A percentile compares a stretch with the other conserved stretches of the same genome.
Conservation (phyloP, 2,888 invertebrate species). For the Caradrina clavipalpis region DNA sequence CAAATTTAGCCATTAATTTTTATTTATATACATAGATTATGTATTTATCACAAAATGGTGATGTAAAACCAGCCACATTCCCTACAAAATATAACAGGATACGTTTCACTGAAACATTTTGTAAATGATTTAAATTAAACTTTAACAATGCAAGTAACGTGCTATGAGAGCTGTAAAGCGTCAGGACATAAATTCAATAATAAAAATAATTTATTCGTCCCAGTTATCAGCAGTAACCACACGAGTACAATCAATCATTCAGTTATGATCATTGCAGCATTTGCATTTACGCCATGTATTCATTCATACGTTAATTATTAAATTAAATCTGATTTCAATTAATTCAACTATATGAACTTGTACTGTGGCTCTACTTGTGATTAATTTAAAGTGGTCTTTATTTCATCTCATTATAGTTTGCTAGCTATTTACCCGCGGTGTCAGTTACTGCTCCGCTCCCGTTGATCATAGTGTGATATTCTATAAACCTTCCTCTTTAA, state of each 20-base stretch:
- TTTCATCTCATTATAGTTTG: background rate
- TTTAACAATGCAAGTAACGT: constrained; percentile 29
- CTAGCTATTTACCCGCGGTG: too few species aligned
- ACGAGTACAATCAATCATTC: constrained; percentile 39
- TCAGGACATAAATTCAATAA: constrained; percentile 37
- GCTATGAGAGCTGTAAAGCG: constrained; percentile 41
- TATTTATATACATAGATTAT: too few species aligned
- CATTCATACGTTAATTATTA: constrained; percentile 22
- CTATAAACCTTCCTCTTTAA: too few species aligned
- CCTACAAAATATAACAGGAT: too few species aligned
- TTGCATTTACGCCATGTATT: constrained; percentile 18
- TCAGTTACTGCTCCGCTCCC: too few species aligned
- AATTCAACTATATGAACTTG: constrained; percentile 25
- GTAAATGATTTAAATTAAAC: constrained; percentile 34
- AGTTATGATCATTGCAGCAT: constrained; percentile 40
- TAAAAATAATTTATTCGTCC: constrained; percentile 44
- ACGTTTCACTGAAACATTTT: constrained; percentile 12
- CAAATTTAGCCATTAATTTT: too few species aligned
- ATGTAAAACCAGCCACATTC: too few species aligned
- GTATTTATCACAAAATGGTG: too few species aligned
- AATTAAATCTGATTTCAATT: constrained; percentile 44
- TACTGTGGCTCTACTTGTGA: background rate
- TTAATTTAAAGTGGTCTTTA: background rate
- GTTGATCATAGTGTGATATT: too few species aligned
- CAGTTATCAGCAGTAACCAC: constrained; percentile 46